Conservation (phyloP, 2,113 vertebrate species). For the Silurus asotus region DNA sequence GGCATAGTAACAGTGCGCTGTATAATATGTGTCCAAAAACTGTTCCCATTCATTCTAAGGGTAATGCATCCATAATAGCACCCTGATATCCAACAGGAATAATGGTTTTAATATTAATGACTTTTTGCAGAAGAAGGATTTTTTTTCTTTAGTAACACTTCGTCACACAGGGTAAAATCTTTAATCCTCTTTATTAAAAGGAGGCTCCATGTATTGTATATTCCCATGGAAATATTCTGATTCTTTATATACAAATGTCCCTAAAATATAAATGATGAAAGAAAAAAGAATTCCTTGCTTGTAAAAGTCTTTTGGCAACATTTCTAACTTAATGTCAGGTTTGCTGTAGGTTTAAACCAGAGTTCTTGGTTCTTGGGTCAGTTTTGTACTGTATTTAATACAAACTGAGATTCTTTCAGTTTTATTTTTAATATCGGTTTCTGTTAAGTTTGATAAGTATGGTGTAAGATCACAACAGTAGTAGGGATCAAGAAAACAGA, state of each 20-base stretch:
- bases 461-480: neutral
- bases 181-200: conserved; percentile 76
- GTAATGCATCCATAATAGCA: conserved; percentile 74
- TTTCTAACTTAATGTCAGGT: neutral
- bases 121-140: conserved; percentile 76
- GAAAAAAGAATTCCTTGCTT: neutral
- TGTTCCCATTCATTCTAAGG: conserved; percentile 72
- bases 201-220: conserved; percentile 58
- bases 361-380: neutral
- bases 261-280: neutral
- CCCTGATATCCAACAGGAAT: conserved; percentile 70
- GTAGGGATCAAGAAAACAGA: neutral
- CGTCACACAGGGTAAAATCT: conserved; percentile 71
- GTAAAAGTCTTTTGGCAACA: neutral
- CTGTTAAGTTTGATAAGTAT: neutral
- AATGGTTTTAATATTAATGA: conserved; percentile 78
- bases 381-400: neutral
- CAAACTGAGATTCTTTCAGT: neutral
- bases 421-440: neutral
- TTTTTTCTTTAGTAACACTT: conserved; percentile 78
- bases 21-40: conserved; percentile 62
- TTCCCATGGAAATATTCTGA: conserved; percentile 61
- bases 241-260: neutral
- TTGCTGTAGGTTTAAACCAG: neutral
- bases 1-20: conserved; percentile 35